Percentiles rank a stretch among this genome's conserved stretches.
Conservation (phyloP, 1,140 invertebrate genomes). For the Pseudomyrmex cubaensis region DNA sequence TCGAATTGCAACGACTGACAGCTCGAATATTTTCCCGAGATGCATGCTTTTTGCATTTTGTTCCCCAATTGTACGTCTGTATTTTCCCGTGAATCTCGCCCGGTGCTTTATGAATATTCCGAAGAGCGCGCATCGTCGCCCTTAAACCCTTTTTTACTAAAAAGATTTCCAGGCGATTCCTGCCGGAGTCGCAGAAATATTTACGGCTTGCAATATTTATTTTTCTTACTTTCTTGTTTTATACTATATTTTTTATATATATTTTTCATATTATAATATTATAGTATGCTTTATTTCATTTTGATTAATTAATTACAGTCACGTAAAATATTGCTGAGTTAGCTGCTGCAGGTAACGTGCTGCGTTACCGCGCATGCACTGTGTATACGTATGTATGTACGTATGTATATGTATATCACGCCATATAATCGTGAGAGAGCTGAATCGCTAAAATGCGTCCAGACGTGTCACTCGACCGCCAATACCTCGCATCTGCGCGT, state of each 20-base stretch:
- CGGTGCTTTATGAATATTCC: slow-evolving; percentile 50
- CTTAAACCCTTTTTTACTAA: slow-evolving; percentile 52
- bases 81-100: slow-evolving; percentile 48
- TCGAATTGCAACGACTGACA: slow-evolving; percentile 7
- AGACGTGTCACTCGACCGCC: slow-evolving; percentile 9
- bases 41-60: slow-evolving; percentile 15
- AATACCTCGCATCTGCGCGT: background rate
- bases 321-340: slow-evolving; percentile 5
- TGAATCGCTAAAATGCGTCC: slow-evolving; percentile 25
- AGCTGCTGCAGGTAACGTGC: background rate
- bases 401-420: background rate
- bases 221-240: background rate
- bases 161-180: slow-evolving; percentile 27
- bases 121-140: slow-evolving; percentile 21
- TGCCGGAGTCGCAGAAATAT: slow-evolving; percentile 29
- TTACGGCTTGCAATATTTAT: slow-evolving; percentile 7
- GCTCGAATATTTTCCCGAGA: slow-evolving; percentile 20
- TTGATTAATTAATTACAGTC: background rate
- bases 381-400: background rate
- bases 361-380: background rate
- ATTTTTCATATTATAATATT: background rate
- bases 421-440: slow-evolving; percentile 19
- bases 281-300: background rate
- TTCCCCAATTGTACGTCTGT: slow-evolving; percentile 27
- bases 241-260: too few relatives aligned